Base-by-base conservation (phyloP, 1,140 invertebrate genomes). In the Cryptotermes secundus region DNA sequence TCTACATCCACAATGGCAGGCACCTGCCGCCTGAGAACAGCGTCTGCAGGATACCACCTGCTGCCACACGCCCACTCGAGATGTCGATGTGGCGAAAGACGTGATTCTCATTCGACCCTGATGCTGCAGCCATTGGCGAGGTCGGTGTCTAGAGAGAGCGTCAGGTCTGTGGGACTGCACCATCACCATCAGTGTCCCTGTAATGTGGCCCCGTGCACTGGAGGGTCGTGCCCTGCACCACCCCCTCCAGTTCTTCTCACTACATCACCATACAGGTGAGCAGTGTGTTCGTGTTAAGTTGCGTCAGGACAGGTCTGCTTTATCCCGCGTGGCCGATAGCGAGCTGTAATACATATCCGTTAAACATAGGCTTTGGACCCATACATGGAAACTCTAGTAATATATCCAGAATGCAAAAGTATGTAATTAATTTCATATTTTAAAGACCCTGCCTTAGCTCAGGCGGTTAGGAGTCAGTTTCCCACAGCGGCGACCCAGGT, bases 51-150 rank as follows among this genome's bases (percentile, higher is more conserved):
- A 0, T 85, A 85, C 45, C 84, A 85, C 45, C 82, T 93, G 91
- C 87, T 91, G 91, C 53, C 87, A 86, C 85, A 85, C 85, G 83
- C 86, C 53, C 84, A 85, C 84, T 81, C 85, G 7, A 90, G 92
- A 87, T 93, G 93, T 89, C 93, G 93, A 86, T 92, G 93, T 85
- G 94, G 93, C 89, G 94, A 95, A 87, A 91, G 95, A 85, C 92
- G 95, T 84, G 94, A 95, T 80, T 95, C 95, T 6, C 93, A 94
- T 34, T 94, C 94, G 84, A 94, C 95, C n/a, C 92, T 94, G 72
- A 95, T 93, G 81, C 87, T 95, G 83, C 92, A 95, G 88, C 85
- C 85, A 9, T 91, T 95, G 90, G 93, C 94, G 88, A 92, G 95
- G 86, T 95, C 95, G 87, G 92, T 95, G 79, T 96, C 87, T 87